phyloP scores from a whole-genome alignment of 2,797 vertebrate genomes.

The Apodemus agrarius region DNA sequence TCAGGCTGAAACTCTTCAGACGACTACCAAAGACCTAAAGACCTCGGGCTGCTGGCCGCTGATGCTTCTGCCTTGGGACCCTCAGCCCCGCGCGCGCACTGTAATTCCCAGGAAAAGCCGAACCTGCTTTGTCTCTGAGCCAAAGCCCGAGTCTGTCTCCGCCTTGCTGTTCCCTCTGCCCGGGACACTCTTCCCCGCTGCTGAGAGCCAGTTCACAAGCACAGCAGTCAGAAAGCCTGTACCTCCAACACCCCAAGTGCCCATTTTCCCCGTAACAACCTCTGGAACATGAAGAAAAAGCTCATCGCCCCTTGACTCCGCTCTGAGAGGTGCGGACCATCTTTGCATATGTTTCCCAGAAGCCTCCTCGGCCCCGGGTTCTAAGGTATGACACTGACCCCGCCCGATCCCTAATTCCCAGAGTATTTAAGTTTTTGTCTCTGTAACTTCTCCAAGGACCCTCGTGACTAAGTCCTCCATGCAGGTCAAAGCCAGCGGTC shows the following conservation, averaged over 20 bases:
- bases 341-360: not conserved
- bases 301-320: too few species aligned
- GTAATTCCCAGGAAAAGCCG: not conserved
- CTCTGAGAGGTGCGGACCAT: too few species aligned
- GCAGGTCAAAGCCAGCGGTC: not conserved
- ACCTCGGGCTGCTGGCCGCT: not conserved
- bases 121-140: not conserved
- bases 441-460: not conserved
- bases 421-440: not conserved
- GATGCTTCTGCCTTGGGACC: not conserved
- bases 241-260: not conserved
- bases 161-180: not conserved
- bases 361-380: not conserved
- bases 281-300: not conserved
- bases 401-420: not conserved
- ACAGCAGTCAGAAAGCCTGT: fast-evolving
- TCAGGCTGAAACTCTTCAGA: not conserved
- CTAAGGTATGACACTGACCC: not conserved
- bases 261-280: not conserved
- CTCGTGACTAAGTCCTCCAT: not conserved
- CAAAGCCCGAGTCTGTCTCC: not conserved
- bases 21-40: not conserved
- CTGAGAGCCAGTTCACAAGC: too few species aligned
- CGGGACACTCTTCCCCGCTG: not conserved
- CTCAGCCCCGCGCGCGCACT: too few species aligned